phyloP scores from a whole-genome alignment of 2,797 vertebrate genomes.

The Trichosurus vulpecula region DNA sequence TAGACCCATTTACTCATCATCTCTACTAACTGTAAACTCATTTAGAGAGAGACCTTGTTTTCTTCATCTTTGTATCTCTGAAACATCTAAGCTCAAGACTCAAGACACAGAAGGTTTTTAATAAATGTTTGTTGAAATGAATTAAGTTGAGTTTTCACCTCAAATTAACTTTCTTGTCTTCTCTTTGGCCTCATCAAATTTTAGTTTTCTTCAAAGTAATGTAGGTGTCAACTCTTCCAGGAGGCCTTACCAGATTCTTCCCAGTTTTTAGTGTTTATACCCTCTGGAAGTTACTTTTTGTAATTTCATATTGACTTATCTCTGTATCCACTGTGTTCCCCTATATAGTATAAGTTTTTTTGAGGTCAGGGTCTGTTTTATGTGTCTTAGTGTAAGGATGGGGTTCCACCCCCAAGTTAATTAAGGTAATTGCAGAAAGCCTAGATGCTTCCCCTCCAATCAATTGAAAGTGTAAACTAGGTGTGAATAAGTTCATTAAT shows the following conservation, averaged over 20 bases:
- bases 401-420: not conserved
- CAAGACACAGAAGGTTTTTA: not conserved
- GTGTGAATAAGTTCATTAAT: not conserved
- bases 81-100: not conserved
- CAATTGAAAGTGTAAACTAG: not conserved
- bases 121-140: not conserved
- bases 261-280: not conserved
- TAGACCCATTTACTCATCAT: not conserved
- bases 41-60: not conserved
- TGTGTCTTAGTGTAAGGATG: not conserved
- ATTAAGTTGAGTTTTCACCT: not conserved
- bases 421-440: not conserved
- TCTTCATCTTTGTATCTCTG: not conserved
- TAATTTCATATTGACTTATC: not conserved
- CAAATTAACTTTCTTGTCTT: not conserved
- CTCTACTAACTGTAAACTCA: not conserved
- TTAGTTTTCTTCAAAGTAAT: not conserved
- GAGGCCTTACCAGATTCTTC: not conserved
- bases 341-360: not conserved
- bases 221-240: not conserved
- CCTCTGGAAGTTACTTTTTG: not conserved
- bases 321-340: not conserved
- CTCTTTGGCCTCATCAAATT: not conserved
- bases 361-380: not conserved
- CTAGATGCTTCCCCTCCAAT: not conserved